Base-by-base conservation (phyloP, 2,797 vertebrate species). In the Microchirus variegatus region DNA sequence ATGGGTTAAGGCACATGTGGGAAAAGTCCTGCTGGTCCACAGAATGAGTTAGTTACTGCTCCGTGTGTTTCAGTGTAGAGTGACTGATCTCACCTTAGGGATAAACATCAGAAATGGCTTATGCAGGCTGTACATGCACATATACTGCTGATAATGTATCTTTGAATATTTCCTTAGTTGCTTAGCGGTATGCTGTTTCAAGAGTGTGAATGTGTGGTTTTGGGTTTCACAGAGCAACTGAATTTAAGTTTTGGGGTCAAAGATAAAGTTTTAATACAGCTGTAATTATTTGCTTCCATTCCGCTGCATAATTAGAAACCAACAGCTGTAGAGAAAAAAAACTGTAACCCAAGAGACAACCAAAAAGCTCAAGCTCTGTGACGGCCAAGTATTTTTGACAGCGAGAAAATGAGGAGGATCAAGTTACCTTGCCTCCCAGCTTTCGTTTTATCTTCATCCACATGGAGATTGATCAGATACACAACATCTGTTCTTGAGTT, bases 361-460 rank as follows among this genome's bases (percentile, higher is more conserved):
- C 55, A 40, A 64, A 72, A 82, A 70, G 26, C 57, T 35, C 50
- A 82, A 73, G 60, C 52, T 43, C 19, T 46, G 74, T 84, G 75
- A 87, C 88, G 84, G 88, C 85, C 88, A 87, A 87, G 75, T 66
- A 54, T 78, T 77, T 84, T 75, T 86, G 87, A 79, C 75, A 36
- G n/a, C 0, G 54, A 9, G 37, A 57, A 63, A 18, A 26, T 2
- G 62, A 65, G 37, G 9, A 36, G 44, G 72, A 84, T 78, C 54
- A n/a, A 55, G 75, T 79, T 70, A 58, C 78, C 3, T 53, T 12
- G 63, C 58, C 71, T 82, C 78, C 47, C 50, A 47, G 59, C 64
- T 65, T 43, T 19, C 64, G 67, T 69, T 71, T 1, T 2, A 53
- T 53, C 35, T 75, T 77, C 44, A 73, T 83, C 73, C 61, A 82